Percentiles rank a stretch among this genome's conserved stretches.
Evolutionary conservation across 1,140 invertebrate species (phyloP).

Genomic region (Parapsyche elsis): DNA sequence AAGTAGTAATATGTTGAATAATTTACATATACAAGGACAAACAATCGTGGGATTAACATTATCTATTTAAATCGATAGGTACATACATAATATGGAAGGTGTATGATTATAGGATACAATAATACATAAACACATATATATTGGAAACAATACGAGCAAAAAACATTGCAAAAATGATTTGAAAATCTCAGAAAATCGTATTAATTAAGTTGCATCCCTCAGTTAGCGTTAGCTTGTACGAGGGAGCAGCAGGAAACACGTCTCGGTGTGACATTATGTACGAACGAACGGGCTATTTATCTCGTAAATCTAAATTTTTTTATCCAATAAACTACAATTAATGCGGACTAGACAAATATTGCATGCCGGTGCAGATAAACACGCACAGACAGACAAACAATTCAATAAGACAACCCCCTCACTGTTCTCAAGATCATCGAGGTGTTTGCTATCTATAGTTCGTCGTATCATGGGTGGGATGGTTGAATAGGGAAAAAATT

Average conservation of each 20-base stretch:
- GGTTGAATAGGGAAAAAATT: no score
- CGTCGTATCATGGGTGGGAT: no score
- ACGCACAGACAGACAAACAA: no score
- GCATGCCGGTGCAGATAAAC: no score
- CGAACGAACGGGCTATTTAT: neutral
- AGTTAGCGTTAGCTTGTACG: neutral
- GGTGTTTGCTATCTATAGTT: no score
- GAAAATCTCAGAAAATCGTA: conserved; percentile 19
- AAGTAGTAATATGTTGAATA: conserved; percentile 39
- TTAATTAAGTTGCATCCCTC: conserved; percentile 11
- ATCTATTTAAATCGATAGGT: conserved; percentile 27
- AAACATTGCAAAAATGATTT: conserved; percentile 9
- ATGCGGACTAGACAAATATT: conserved; percentile 42
- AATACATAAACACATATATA: conserved; percentile 19
- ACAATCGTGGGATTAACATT: conserved; percentile 42
- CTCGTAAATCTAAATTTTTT: conserved; percentile 8
- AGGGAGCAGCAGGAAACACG: no score
- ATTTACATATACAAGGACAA: conserved; percentile 29
- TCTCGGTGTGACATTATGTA: no score
- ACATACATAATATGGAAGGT: conserved; percentile 37
- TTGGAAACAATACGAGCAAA: neutral
- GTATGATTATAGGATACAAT: conserved; percentile 9
- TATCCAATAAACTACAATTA: conserved; percentile 28
- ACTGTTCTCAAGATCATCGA: no score
- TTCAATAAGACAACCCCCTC: no score